These are phyloP conservation scores for Cossypha caffra DNA, from an alignment of 2,797 vertebrate genomes.

Conservation along the genomic window DNA sequence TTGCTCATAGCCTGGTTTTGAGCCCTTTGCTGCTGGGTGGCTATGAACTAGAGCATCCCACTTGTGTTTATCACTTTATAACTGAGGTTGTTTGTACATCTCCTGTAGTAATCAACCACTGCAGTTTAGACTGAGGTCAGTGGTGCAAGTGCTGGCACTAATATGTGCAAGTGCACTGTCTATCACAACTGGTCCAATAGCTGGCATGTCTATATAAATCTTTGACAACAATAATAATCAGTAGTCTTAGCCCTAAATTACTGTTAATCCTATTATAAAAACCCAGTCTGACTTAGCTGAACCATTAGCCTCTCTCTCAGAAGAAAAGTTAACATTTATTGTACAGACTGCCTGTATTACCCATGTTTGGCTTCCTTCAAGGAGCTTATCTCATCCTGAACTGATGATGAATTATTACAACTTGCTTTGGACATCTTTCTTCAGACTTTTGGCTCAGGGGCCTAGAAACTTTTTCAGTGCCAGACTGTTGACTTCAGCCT, in stretches of 20 bases:
- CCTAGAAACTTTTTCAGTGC: constrained; percentile 61
- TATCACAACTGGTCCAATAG: not conserved
- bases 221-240: not conserved
- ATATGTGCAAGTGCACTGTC: not conserved
- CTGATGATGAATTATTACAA: constrained; percentile 67
- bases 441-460: constrained; percentile 63
- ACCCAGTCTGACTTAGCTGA: not conserved
- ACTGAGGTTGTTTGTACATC: not conserved
- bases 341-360: not conserved
- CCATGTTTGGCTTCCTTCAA: not conserved
- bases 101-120: not conserved
- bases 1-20: not conserved
- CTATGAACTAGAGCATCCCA: not conserved
- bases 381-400: not conserved
- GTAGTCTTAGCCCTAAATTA: not conserved
- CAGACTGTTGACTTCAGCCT: constrained; percentile 74
- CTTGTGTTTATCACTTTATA: not conserved
- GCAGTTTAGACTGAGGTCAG: not conserved
- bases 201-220: not conserved
- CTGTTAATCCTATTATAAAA: not conserved
- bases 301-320: not conserved
- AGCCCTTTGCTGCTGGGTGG: not conserved
- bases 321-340: not conserved
- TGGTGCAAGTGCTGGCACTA: not conserved
- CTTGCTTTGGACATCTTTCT: constrained; percentile 61